Conservation (phyloP, 2,888 invertebrate species). For the Octonoba sinensis region DNA sequence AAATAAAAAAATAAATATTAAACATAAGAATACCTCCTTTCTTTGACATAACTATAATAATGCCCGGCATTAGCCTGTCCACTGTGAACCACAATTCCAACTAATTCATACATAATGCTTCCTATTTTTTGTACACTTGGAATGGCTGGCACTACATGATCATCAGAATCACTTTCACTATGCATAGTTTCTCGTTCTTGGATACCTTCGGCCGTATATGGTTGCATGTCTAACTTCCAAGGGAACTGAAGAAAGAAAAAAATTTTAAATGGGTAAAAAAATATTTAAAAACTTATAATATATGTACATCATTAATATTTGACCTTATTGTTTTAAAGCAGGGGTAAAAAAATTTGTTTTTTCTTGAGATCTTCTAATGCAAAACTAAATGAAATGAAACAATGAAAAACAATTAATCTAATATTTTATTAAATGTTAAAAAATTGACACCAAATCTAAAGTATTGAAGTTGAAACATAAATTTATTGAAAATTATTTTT, state of each 20-base stretch:
- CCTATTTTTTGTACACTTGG: constrained; percentile 27
- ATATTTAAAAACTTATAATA: constrained; percentile 3
- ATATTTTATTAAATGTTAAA: too few species aligned
- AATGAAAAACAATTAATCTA: too few species aligned
- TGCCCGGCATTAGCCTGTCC: constrained; percentile 75
- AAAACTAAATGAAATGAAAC: too few species aligned
- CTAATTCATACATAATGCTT: constrained; percentile 71
- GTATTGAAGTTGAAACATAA: too few species aligned
- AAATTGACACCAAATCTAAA: too few species aligned
- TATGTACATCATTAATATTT: too few species aligned
- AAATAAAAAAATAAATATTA: background rate
- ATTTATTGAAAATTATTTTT: too few species aligned
- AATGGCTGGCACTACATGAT: constrained; percentile 48
- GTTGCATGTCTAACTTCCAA: constrained; percentile 73
- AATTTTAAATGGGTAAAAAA: constrained; percentile 15
- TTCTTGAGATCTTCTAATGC: too few species aligned
- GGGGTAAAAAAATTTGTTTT: background rate
- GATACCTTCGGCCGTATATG: constrained; percentile 73
- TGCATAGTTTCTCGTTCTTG: constrained; percentile 66
- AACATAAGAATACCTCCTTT: constrained; percentile 67
- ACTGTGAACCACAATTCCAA: constrained; percentile 74
- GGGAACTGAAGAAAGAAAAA: constrained; percentile 72
- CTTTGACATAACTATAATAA: constrained; percentile 74
- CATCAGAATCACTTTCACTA: constrained; percentile 50
- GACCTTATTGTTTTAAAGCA: background rate